A percentile compares a stretch with the other conserved stretches of the same genome.
phyloP scores from a whole-genome alignment of 2,113 vertebrate species.

The Anser cygnoides region DNA sequence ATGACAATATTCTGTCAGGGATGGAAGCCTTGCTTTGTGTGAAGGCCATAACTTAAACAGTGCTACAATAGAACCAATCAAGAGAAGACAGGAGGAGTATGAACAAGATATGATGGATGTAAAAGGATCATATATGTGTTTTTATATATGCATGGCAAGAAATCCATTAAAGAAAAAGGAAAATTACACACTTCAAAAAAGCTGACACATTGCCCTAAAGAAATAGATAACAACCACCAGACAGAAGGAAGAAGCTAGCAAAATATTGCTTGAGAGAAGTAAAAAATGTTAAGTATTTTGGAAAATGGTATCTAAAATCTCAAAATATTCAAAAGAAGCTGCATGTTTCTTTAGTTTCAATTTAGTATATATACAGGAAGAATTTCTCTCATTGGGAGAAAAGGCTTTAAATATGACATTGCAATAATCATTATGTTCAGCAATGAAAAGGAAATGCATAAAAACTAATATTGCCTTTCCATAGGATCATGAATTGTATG shows the following conservation, averaged over 20 bases:
- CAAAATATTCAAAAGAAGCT: background rate
- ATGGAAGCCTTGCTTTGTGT: background rate
- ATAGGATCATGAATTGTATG: background rate
- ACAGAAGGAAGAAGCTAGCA: background rate
- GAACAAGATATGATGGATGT: background rate
- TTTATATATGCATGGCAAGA: conserved; percentile 23
- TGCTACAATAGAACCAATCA: background rate
- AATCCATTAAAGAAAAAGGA: conserved; percentile 17
- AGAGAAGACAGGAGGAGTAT: background rate
- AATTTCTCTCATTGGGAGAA: background rate
- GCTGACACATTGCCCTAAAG: background rate
- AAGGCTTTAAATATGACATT: background rate
- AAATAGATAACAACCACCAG: background rate
- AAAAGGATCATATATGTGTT: background rate
- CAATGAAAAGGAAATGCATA: background rate
- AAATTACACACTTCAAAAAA: background rate
- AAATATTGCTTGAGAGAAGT: background rate
- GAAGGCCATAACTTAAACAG: background rate
- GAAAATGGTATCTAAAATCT: background rate
- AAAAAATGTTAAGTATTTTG: background rate
- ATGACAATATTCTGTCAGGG: background rate
- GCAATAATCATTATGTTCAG: background rate
- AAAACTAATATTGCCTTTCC: background rate
- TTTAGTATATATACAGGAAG: background rate
- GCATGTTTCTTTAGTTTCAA: background rate